Base-by-base conservation (phyloP, 2,888 invertebrate genomes). In the Dimorphilus gyrociliatus region DNA sequence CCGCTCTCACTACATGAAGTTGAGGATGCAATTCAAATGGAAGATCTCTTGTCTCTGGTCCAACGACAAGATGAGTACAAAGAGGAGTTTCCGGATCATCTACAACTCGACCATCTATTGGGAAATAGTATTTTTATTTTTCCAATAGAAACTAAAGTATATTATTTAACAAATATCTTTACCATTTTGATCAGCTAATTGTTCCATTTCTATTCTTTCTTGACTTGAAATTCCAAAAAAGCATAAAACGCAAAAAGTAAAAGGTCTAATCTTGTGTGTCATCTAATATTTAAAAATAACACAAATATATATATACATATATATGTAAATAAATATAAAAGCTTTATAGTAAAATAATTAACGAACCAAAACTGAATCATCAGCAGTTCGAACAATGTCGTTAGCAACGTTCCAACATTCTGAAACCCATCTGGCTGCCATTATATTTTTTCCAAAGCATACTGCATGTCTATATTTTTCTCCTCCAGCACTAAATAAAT, bases 391-490 rank as follows among this genome's bases (percentile, higher is more conserved):
- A 13, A 30, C 15, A 30, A 10, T n/a, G 25, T 25, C 21, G n/a
- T 10, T n/a, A 21, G 21, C 21, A 21, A n/a, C n/a, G n/a, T n/a
- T n/a, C n/a, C n/a, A n/a, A n/a, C n/a, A n/a, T n/a, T n/a, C n/a
- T n/a, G n/a, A n/a, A n/a, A n/a, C n/a, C n/a, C n/a, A n/a, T n/a
- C n/a, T n/a, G n/a, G n/a, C n/a, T n/a, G n/a, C n/a, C n/a, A n/a
- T n/a, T n/a, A n/a, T n/a, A n/a, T n/a, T n/a, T n/a, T n/a, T n/a
- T n/a, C n/a, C n/a, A n/a, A n/a, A n/a, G n/a, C n/a, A n/a, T n/a
- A n/a, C n/a, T n/a, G n/a, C n/a, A n/a, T n/a, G n/a, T n/a, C 58
- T 76, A 64, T 90, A 92, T 68, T 90, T 90, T 48, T 82, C 81
- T 37, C 88, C 86, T 27, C 78, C 78, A 49, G 80, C 79, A 48